A percentile compares a stretch with the other conserved stretches of the same genome.
Evolutionary conservation across 2,888 invertebrate species (phyloP).

Genomic region (Asteroscopus sphinx): DNA sequence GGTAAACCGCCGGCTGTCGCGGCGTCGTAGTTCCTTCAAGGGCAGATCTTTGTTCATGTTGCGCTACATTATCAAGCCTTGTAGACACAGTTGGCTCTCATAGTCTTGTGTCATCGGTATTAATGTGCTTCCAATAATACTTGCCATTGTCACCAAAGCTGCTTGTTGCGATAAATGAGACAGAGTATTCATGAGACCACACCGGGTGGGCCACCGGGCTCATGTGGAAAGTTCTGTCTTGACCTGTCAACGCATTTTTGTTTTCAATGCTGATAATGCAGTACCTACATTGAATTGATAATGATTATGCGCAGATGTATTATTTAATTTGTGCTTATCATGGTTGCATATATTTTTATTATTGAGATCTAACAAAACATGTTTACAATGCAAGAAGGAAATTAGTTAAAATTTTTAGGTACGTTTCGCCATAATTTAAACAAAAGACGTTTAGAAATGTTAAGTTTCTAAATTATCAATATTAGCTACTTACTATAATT

Average conservation of each 20-base stretch:
- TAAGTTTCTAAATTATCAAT: too few species aligned
- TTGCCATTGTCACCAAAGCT: conserved; percentile 83
- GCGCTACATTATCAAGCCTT: conserved; percentile 78
- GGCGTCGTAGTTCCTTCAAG: conserved; percentile 78
- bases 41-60: conserved; percentile 82
- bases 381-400: neutral
- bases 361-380: neutral
- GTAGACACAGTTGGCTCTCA: conserved; percentile 88
- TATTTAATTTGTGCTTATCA: conserved; percentile 19
- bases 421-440: too few species aligned
- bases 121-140: conserved; percentile 86
- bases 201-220: conserved; percentile 70
- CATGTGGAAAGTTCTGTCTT: conserved; percentile 46
- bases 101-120: conserved; percentile 88
- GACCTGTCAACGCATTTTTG: conserved; percentile 44
- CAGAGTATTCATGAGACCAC: conserved; percentile 82
- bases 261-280: conserved; percentile 31
- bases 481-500: too few species aligned
- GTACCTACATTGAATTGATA: conserved; percentile 34
- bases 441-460: too few species aligned
- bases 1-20: conserved; percentile 56
- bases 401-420: neutral
- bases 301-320: conserved; percentile 9
- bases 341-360: conserved; percentile 2
- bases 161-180: conserved; percentile 80